Evolutionary conservation across 1,140 invertebrate genomes (phyloP).

Genomic region (Armadillidium nasatum): DNA sequence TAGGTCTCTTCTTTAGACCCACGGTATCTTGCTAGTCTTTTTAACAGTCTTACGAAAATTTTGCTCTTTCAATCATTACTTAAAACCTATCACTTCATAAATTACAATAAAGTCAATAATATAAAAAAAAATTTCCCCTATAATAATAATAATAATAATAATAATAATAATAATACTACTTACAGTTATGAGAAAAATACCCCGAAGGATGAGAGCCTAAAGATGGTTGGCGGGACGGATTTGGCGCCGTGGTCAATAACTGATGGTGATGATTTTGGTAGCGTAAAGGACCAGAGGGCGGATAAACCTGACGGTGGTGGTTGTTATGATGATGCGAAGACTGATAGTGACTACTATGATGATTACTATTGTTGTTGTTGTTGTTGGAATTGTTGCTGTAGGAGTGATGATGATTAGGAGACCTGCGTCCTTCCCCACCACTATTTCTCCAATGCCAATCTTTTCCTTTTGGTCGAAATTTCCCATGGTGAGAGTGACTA

Average conservation of each 20-base stretch:
- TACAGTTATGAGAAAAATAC: constrained; percentile 28
- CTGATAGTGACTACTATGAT: constrained; percentile 29
- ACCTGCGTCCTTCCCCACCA: constrained; percentile 12
- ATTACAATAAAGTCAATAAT: no score
- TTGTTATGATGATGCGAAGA: constrained; percentile 8
- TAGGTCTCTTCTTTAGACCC: no score
- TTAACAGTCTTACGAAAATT: no score
- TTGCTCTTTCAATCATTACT: no score
- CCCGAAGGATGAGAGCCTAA: constrained; percentile 27
- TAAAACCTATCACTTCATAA: no score
- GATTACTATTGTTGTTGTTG: constrained; percentile 14
- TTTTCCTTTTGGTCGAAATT: constrained; percentile 68
- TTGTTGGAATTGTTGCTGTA: neutral
- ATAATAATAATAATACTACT: neutral
- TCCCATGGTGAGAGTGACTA: constrained; percentile 48
- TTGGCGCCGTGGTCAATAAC: constrained; percentile 23
- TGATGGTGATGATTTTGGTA: constrained; percentile 30
- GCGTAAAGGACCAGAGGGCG: constrained; percentile 26
- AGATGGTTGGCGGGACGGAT: constrained; percentile 17
- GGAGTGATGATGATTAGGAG: constrained; percentile 30
- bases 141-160: neutral
- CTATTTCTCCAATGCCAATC: constrained; percentile 62
- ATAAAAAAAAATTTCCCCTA: no score
- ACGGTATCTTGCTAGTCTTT: no score
- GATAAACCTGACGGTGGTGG: constrained; percentile 20